A percentile compares a stretch with the other conserved stretches of the same genome.
phyloP scores from a whole-genome alignment of 2,113 vertebrate species.

The Puffinus mauretanicus region DNA sequence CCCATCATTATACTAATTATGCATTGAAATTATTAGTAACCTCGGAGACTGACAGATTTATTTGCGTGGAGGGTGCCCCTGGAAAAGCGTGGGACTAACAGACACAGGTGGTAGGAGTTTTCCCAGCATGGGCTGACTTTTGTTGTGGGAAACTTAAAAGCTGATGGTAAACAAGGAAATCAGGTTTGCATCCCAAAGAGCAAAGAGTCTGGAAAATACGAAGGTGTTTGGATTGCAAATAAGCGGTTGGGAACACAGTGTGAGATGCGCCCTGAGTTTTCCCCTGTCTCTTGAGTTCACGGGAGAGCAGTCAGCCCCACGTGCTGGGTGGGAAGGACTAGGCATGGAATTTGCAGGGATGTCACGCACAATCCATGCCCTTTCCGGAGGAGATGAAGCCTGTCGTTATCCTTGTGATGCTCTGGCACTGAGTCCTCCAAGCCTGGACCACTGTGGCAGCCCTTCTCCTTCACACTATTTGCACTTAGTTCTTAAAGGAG shows the following conservation, averaged over 20 bases:
- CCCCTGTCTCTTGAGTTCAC: neutral
- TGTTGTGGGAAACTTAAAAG: neutral
- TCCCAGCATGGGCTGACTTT: neutral
- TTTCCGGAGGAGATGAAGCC: neutral
- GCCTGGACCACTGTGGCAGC: neutral
- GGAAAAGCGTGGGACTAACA: neutral
- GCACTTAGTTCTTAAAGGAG: neutral
- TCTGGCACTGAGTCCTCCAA: neutral
- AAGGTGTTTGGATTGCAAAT: neutral
- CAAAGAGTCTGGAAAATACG: accelerated
- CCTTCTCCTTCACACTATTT: neutral
- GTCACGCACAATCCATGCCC: accelerated
- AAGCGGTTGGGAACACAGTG: accelerated
- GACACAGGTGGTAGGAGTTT: neutral
- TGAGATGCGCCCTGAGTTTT: neutral
- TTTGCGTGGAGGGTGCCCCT: neutral
- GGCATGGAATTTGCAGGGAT: neutral
- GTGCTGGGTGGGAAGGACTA: neutral
- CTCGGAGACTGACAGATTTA: neutral
- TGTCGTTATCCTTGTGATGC: neutral
- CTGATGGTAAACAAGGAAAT: neutral
- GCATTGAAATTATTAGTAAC: neutral
- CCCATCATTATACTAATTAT: neutral
- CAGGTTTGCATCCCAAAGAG: neutral
- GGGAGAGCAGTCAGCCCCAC: accelerated